These are phyloP conservation scores for Cryptoblepharus egeriae DNA, from an alignment of 2,797 vertebrate species.

Conservation along the genomic window DNA sequence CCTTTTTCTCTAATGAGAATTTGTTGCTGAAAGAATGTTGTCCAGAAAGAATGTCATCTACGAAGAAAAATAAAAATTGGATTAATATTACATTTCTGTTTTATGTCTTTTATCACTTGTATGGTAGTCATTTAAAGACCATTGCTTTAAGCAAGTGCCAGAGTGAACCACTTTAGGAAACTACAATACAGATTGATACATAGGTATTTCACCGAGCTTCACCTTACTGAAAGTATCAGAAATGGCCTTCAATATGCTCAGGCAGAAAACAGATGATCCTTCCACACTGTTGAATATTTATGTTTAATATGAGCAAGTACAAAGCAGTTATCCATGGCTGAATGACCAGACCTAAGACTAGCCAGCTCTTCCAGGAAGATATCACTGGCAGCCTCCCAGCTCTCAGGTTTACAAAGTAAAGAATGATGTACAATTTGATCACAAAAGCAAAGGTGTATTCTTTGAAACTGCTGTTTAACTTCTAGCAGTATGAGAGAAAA, in stretches of 20 bases:
- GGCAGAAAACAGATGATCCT: background rate
- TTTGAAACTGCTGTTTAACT: background rate
- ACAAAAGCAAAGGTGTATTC: background rate
- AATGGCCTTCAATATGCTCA: background rate
- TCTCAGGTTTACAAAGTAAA: background rate
- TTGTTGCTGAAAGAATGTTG: background rate
- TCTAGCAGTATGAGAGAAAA: background rate
- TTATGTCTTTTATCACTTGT: background rate
- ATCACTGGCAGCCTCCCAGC: background rate
- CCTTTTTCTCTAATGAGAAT: background rate
- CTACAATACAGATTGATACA: background rate
- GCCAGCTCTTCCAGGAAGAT: background rate
- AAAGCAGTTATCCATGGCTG: background rate
- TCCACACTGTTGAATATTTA: background rate
- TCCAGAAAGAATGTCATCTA: background rate
- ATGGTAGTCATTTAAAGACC: background rate
- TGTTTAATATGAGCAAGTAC: background rate
- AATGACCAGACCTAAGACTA: background rate
- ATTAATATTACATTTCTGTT: background rate
- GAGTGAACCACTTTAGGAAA: background rate
- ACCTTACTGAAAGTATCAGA: background rate
- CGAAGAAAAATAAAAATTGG: background rate
- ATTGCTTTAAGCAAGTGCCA: background rate
- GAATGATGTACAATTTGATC: background rate
- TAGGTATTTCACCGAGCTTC: background rate